Conservation (phyloP, 2,888 invertebrate species). For the Lamproptera curius region DNA sequence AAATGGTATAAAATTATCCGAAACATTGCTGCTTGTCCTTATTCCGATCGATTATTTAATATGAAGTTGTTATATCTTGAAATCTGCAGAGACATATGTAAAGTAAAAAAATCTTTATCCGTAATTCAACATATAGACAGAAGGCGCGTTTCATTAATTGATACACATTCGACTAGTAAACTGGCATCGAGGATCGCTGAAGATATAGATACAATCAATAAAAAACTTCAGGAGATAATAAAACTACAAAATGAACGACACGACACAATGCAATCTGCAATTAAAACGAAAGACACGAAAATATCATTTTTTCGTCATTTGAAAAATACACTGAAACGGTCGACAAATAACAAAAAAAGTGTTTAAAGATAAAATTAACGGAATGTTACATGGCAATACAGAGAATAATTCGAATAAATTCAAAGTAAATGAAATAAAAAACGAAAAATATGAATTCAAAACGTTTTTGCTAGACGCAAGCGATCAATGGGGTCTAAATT, state of each 20-base stretch:
- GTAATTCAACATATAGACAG: conserved; percentile 39
- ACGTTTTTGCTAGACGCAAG: conserved; percentile 31
- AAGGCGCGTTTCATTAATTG: conserved; percentile 39
- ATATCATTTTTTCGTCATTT: conserved; percentile 46
- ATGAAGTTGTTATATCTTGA: conserved; percentile 48
- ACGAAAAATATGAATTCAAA: too few species aligned
- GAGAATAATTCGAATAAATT: too few species aligned
- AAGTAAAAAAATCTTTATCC: conserved; percentile 41
- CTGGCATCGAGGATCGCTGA: conserved; percentile 35
- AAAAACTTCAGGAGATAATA: conserved; percentile 33
- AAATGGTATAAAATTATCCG: conserved; percentile 39
- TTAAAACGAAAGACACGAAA: conserved; percentile 29
- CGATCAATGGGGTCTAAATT: conserved; percentile 35
- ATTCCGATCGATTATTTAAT: conserved; percentile 36
- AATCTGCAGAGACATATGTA: conserved; percentile 42
- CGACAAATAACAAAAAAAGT: conserved; percentile 37
- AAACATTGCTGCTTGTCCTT: conserved; percentile 30
- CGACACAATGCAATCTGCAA: neutral
- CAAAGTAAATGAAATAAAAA: too few species aligned
- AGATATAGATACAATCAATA: conserved; percentile 34
- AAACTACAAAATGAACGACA: conserved; percentile 18
- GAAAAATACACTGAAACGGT: conserved; percentile 41
- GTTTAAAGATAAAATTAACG: conserved; percentile 7
- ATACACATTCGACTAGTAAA: conserved; percentile 30
- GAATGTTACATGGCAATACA: neutral